phyloP scores from a whole-genome alignment of 2,797 vertebrate species.

The Rhinichthys osculus region DNA sequence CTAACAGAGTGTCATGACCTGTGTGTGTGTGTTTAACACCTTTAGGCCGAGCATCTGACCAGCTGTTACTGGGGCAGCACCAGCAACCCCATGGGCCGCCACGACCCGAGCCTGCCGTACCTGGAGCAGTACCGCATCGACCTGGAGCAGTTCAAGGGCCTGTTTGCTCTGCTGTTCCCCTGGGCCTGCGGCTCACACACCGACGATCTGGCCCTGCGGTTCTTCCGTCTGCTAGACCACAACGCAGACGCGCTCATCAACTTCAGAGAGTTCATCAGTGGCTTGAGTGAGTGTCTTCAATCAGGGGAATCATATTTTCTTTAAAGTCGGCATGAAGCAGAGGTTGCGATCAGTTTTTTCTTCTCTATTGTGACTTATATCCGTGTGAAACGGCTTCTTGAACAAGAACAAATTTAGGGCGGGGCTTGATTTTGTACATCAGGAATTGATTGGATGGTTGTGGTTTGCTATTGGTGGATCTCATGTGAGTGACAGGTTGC shows the following conservation, averaged over 20 bases:
- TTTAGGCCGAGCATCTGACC: conserved; percentile 92
- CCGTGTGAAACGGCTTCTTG: not conserved
- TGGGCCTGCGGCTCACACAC: conserved; percentile 94
- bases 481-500: too few species aligned
- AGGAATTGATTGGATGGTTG: not conserved
- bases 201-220: conserved; percentile 84
- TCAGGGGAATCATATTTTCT: not conserved
- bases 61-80: conserved; percentile 98
- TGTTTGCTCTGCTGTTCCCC: conserved; percentile 92
- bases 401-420: not conserved
- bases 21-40: not conserved
- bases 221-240: conserved; percentile 91
- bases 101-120: conserved; percentile 96
- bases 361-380: not conserved
- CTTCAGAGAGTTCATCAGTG: conserved; percentile 93
- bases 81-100: conserved; percentile 90
- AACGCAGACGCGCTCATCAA: conserved; percentile 94
- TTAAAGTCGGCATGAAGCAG: not conserved
- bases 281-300: conserved; percentile 81
- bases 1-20: not conserved
- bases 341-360: not conserved
- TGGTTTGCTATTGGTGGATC: not conserved
- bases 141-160: conserved; percentile 94
- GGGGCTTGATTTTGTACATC: not conserved
- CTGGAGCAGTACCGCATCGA: conserved; percentile 98